Conservation (phyloP, 2,113 vertebrate genomes). For the Mystacornis crossleyi region DNA sequence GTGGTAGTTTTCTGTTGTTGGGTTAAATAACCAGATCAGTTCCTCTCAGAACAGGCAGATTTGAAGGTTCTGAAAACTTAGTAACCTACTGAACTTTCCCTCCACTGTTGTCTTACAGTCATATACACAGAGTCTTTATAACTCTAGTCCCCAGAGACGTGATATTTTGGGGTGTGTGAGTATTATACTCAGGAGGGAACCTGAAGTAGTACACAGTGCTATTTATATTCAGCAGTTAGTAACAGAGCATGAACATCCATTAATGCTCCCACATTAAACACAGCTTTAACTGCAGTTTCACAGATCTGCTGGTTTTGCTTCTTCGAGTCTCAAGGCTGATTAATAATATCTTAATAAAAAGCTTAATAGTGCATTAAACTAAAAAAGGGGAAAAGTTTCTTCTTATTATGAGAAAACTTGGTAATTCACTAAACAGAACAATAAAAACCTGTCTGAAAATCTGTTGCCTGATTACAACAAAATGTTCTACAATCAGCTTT, state of each 20-base stretch:
- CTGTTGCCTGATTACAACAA: not conserved
- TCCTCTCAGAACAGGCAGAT: not conserved
- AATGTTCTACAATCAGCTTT: not conserved
- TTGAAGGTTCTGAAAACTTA: not conserved
- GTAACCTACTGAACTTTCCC: not conserved
- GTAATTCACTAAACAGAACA: constrained; percentile 38
- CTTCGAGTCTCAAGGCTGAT: constrained; percentile 59
- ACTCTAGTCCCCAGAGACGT: not conserved
- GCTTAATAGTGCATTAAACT: constrained; percentile 64
- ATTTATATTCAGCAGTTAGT: constrained; percentile 67
- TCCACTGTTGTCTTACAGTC: not conserved
- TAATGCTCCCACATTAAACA: constrained; percentile 66
- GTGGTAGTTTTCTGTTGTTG: not conserved
- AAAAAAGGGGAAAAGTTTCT: constrained; percentile 16
- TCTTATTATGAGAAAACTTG: constrained; percentile 14
- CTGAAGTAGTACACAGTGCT: not conserved
- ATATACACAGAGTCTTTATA: not conserved
- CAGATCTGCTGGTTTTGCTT: constrained; percentile 62
- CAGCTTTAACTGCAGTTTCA: constrained; percentile 63
- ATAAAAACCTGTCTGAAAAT: constrained; percentile 21
- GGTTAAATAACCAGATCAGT: not conserved
- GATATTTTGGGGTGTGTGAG: constrained; percentile 27
- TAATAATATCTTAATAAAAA: constrained; percentile 71
- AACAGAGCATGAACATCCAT: constrained; percentile 61
- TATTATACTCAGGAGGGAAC: not conserved